phyloP scores from a whole-genome alignment of 2,113 vertebrate species.

The Spea bombifrons region DNA sequence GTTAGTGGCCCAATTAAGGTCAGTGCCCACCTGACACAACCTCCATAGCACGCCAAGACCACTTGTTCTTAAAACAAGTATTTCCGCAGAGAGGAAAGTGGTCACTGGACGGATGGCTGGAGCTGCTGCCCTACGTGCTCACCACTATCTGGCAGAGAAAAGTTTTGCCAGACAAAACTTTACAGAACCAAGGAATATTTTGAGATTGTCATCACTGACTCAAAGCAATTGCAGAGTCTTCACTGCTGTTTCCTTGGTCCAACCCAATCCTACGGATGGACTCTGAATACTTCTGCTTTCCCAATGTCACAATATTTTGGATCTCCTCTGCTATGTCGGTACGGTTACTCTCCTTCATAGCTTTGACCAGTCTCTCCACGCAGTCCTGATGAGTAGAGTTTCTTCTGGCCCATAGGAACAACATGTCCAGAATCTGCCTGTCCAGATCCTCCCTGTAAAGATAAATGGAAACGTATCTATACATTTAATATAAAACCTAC shows the following conservation, averaged over 20 bases:
- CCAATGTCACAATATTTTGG: conserved; percentile 75
- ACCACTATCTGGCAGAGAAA: too few species aligned
- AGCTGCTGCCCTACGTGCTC: too few species aligned
- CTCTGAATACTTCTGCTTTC: conserved; percentile 79
- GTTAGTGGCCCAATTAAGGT: too few species aligned
- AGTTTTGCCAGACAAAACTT: too few species aligned
- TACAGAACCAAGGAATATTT: too few species aligned
- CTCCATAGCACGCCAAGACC: too few species aligned
- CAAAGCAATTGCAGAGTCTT: conserved; percentile 57
- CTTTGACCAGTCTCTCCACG: conserved; percentile 67
- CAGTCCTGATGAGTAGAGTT: conserved; percentile 70
- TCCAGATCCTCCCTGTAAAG: conserved; percentile 77
- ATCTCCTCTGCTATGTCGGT: conserved; percentile 87
- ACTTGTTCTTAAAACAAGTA: too few species aligned
- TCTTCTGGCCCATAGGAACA: conserved; percentile 84
- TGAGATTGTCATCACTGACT: conserved; percentile 33
- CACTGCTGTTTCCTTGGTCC: conserved; percentile 60
- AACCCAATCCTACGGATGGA: conserved; percentile 81
- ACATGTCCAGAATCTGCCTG: conserved; percentile 81
- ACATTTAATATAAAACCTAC: too few species aligned
- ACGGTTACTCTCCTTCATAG: conserved; percentile 79
- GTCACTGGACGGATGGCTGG: too few species aligned
- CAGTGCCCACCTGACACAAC: too few species aligned
- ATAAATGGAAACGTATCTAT: too few species aligned
- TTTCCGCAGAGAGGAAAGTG: too few species aligned